Percentiles rank a stretch among this genome's conserved stretches.
phyloP scores from a whole-genome alignment of 1,140 invertebrate genomes.

The Macrotrachela quadricornifera region DNA sequence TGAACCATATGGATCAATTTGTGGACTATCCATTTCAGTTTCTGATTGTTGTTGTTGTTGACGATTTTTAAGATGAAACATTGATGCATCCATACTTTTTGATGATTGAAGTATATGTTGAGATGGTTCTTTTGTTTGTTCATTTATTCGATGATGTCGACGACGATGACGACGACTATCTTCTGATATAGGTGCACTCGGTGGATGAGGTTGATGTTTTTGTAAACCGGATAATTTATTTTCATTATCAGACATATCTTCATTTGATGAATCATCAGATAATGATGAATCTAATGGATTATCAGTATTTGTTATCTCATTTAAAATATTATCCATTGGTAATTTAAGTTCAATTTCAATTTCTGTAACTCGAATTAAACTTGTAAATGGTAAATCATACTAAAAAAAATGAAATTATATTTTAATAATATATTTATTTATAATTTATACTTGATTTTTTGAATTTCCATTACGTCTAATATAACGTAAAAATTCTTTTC shows the following conservation, averaged over 20 bases:
- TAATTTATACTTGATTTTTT: constrained; percentile 24
- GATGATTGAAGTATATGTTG: too few species aligned
- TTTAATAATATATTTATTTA: background rate
- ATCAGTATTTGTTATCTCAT: constrained; percentile 9
- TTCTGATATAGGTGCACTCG: too few species aligned
- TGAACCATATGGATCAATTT: too few species aligned
- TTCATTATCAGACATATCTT: constrained; percentile 11
- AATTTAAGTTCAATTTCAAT: constrained; percentile 17
- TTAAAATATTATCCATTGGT: background rate
- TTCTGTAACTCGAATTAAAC: constrained; percentile 17
- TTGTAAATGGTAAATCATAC: constrained; percentile 24
- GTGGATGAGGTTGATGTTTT: too few species aligned
- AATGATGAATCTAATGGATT: constrained; percentile 19
- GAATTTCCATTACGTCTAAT: constrained; percentile 19
- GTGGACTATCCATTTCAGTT: too few species aligned
- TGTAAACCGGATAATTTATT: too few species aligned
- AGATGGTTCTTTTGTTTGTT: too few species aligned
- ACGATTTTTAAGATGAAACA: too few species aligned
- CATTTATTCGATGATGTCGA: too few species aligned
- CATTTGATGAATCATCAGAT: constrained; percentile 17
- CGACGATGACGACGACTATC: too few species aligned
- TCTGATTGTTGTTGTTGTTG: too few species aligned
- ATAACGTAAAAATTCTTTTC: constrained; percentile 22
- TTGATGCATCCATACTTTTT: too few species aligned
- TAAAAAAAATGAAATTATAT: constrained; percentile 9